Evolutionary conservation across 2,797 vertebrate species (phyloP), one percentile per base, ranked within the genome.

Genomic region (Triplophysa bombifrons): DNA sequence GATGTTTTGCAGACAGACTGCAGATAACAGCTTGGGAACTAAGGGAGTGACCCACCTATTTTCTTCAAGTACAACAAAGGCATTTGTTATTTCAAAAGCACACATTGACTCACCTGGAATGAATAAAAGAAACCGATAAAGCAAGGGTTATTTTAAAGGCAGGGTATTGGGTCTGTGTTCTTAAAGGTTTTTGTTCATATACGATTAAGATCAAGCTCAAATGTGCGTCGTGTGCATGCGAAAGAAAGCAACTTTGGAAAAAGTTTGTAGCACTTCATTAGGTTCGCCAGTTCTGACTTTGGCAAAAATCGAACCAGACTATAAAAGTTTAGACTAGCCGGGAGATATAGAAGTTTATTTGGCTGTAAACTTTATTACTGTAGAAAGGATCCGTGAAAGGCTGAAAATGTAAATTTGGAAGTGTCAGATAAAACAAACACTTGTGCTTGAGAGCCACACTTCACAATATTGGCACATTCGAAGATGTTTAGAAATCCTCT

Each of bases 321-420:
- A 12, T 75, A 25, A 66, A 66, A 41, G 48, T 55, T 75, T 55
- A 19, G 11, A 66, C 20, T 14, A 56, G 12, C 58, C 25, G 8
- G 5, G 25, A 61, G 58, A 61, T 27, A 27, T 4, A 1, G 13
- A 68, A 48, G 48, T 65, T 82, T 51, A 60, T 73, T 73, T 20
- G 19, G 30, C 46, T 77, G 38, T 77, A 68, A 61, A 77, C 16
- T 77, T 68, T 77, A 72, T 51, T 53, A n/a, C 63, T 63, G 30
- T 66, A 46, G 60, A 56, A 55, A 55, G 60, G 48, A 55, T 58
- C 7, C 17, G 8, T 44, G 63, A 67, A 65, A 38, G 34, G 34
- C 34, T 56, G 51, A 76, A 25, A 41, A 4, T 66, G 22, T 58
- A 41, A 46, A 60, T 68, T 48, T 68, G 64, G 50, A 74, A 16